Conservation (phyloP, 1,140 invertebrate species). For the Cecropterus lyciades region DNA sequence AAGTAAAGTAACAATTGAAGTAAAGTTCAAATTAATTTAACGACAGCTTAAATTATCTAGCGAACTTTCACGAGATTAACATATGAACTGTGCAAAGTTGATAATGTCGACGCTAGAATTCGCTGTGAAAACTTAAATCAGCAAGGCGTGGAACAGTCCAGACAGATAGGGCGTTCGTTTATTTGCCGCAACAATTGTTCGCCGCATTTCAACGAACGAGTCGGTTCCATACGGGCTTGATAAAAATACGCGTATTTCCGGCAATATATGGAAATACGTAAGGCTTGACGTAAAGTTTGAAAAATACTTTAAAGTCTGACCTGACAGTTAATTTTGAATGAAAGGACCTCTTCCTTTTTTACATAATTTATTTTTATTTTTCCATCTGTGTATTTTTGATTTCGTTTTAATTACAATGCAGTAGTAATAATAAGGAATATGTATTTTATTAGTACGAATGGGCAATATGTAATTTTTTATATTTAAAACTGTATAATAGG, state of each 20-base stretch:
- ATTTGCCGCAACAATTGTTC: constrained; percentile 30
- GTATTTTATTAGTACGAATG: too few species aligned
- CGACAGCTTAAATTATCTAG: constrained; percentile 22
- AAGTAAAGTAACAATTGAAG: too few species aligned
- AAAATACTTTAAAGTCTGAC: background rate
- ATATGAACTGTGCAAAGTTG: constrained; percentile 20
- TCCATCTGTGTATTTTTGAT: too few species aligned
- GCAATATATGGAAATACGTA: constrained; percentile 2
- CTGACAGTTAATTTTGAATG: too few species aligned
- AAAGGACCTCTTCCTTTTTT: too few species aligned
- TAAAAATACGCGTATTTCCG: constrained; percentile 39
- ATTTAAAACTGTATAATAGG: too few species aligned
- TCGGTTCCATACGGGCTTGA: constrained; percentile 28
- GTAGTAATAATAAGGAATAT: too few species aligned
- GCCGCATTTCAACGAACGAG: constrained; percentile 23
- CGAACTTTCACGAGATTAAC: constrained; percentile 20
- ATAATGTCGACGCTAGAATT: constrained; percentile 10
- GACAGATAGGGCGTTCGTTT: constrained; percentile 18
- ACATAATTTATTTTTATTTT: too few species aligned
- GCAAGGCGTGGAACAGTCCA: constrained; percentile 6
- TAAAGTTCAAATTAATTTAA: constrained; percentile 3
- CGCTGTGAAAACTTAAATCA: background rate
- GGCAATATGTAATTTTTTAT: too few species aligned
- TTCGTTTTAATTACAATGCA: too few species aligned
- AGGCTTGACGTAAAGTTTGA: constrained; percentile 2